phyloP scores from a whole-genome alignment of 2,797 vertebrate genomes.

The Diceros bicornis region DNA sequence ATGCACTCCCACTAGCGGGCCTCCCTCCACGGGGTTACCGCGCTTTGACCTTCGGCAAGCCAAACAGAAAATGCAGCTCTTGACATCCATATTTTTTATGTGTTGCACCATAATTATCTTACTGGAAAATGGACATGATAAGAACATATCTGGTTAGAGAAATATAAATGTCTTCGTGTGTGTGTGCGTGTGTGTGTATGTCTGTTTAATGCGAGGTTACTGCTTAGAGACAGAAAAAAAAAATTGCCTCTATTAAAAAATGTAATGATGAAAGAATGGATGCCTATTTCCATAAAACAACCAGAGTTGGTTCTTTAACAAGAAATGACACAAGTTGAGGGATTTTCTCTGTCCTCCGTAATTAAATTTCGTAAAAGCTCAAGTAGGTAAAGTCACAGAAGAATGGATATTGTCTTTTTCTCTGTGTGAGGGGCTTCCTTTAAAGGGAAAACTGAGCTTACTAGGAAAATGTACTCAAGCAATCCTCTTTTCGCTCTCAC shows the following conservation, averaged over 20 bases:
- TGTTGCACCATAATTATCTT: neutral
- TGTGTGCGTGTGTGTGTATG: neutral
- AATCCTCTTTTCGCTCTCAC: neutral
- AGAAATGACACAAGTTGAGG: neutral
- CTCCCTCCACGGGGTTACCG: neutral
- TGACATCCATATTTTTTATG: neutral
- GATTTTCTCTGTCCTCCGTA: neutral
- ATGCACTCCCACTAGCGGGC: neutral
- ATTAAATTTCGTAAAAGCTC: neutral
- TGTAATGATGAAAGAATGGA: neutral
- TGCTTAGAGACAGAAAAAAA: neutral
- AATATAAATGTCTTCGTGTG: neutral
- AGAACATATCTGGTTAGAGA: neutral
- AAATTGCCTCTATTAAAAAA: neutral
- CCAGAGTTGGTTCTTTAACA: neutral
- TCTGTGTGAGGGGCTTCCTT: neutral
- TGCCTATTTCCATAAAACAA: neutral
- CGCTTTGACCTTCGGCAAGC: neutral
- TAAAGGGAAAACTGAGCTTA: neutral
- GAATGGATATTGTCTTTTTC: neutral
- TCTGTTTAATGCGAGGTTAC: neutral
- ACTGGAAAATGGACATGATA: neutral
- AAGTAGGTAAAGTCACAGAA: neutral
- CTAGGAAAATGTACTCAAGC: neutral
- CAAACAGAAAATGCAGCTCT: neutral